Evolutionary conservation across 1,140 invertebrate genomes (phyloP).

Genomic region (Propsilocerus akamusi): DNA sequence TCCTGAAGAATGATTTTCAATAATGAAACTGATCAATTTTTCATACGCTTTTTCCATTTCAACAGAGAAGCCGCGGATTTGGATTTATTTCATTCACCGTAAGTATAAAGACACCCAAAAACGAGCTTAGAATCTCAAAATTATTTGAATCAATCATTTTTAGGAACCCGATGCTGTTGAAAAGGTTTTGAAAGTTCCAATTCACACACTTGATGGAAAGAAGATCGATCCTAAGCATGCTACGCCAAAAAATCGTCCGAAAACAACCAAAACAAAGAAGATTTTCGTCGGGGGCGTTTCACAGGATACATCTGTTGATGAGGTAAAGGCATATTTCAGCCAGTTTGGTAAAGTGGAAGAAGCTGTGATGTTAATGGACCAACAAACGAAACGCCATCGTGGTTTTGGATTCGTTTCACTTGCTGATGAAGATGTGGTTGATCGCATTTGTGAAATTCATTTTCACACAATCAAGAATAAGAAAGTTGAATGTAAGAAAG

Average conservation of each 20-base stretch:
- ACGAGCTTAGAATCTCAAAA: not conserved
- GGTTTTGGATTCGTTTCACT: conserved; percentile 87
- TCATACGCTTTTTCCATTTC: conserved; percentile 13
- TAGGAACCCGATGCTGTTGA: conserved; percentile 66
- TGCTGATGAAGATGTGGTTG: conserved; percentile 78
- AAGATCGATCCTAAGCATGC: conserved; percentile 89
- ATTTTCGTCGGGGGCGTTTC: conserved; percentile 84
- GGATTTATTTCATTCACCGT: conserved; percentile 79
- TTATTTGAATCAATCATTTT: not conserved
- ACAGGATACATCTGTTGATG: conserved; percentile 77
- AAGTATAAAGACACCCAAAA: not conserved
- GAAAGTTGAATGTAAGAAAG: conserved; percentile 84
- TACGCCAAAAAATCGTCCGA: conserved; percentile 75
- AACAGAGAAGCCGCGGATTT: conserved; percentile 79
- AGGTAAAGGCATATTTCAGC: conserved; percentile 79
- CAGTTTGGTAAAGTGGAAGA: conserved; percentile 85
- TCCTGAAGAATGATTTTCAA: too few species aligned
- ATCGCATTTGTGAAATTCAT: conserved; percentile 80
- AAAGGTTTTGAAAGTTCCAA: conserved; percentile 73
- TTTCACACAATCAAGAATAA: conserved; percentile 88
- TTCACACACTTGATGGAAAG: conserved; percentile 85
- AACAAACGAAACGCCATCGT: conserved; percentile 77
- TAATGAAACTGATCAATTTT: too few species aligned
- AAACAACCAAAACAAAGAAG: conserved; percentile 73
- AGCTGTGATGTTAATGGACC: conserved; percentile 87